Percentiles rank a stretch among this genome's conserved stretches.
phyloP scores from a whole-genome alignment of 2,113 vertebrate genomes.

The Antechinus flavipes region DNA sequence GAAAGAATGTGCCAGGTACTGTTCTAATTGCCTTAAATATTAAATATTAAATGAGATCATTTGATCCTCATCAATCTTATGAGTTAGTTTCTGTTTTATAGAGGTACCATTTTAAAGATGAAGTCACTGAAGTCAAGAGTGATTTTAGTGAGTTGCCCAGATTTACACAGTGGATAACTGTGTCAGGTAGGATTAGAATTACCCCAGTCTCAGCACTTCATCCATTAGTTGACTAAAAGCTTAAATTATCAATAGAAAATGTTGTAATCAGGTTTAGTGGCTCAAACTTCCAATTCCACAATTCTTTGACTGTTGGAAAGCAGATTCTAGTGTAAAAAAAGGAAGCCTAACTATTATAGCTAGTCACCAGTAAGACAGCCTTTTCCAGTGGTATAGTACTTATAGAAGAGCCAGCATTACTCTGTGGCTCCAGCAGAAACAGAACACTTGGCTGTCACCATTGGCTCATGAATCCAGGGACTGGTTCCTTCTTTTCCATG shows the following conservation, averaged over 20 bases:
- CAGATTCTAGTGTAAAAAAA: neutral
- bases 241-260: neutral
- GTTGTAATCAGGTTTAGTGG: neutral
- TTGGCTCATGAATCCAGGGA: neutral
- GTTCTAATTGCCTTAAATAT: neutral
- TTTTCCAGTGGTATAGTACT: neutral
- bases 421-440: neutral
- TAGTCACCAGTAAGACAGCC: neutral
- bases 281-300: neutral
- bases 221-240: neutral
- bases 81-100: neutral
- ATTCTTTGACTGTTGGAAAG: neutral
- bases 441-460: neutral
- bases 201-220: neutral
- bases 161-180: neutral
- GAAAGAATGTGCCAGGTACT: neutral
- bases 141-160: neutral
- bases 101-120: neutral
- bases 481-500: neutral
- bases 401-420: neutral
- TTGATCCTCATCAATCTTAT: neutral
- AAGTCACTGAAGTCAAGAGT: neutral
- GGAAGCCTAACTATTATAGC: neutral
- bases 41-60: no score
- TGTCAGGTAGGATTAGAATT: neutral